Percentiles rank a stretch among this genome's conserved stretches.
These are phyloP conservation scores for Sphaeramia orbicularis DNA, from an alignment of 2,797 vertebrate species.

Conservation along the genomic window DNA sequence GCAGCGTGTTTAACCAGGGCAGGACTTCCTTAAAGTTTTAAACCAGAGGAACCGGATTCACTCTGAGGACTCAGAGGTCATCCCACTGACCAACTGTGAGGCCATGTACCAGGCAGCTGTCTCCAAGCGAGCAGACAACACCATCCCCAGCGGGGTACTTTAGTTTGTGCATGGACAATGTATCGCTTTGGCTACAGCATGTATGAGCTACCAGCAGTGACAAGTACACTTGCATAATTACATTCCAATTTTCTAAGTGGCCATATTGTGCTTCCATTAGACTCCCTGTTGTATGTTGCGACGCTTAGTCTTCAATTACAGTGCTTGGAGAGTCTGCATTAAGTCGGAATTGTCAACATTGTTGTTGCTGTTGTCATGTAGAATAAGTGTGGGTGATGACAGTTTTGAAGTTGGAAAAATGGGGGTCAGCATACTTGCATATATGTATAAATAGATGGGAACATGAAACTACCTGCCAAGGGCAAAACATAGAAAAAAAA, in stretches of 20 bases:
- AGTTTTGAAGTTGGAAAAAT: slow-evolving; percentile 42
- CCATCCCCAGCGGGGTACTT: slow-evolving; percentile 84
- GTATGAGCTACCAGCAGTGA: slow-evolving; percentile 7
- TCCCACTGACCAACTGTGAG: slow-evolving; percentile 89
- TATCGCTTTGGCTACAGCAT: slow-evolving; percentile 18
- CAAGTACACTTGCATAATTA: slow-evolving; percentile 6
- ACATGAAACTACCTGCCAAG: slow-evolving; percentile 41
- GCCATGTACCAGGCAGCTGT: slow-evolving; percentile 92
- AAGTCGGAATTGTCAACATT: slow-evolving; percentile 46
- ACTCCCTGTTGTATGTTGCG: not conserved
- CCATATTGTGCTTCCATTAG: not conserved
- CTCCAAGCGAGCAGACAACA: slow-evolving; percentile 81
- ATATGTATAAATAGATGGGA: slow-evolving; percentile 54
- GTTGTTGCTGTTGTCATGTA: slow-evolving; percentile 49
- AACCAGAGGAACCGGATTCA: slow-evolving; percentile 74
- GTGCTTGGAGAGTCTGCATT: slow-evolving; percentile 4
- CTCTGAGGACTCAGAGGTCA: slow-evolving; percentile 80
- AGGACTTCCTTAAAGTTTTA: slow-evolving; percentile 79
- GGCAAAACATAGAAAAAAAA: slow-evolving; percentile 35
- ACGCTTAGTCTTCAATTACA: not conserved
- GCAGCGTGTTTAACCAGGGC: slow-evolving; percentile 76
- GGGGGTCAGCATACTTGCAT: slow-evolving; percentile 45
- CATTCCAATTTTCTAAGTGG: not conserved
- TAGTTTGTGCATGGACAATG: slow-evolving; percentile 55
- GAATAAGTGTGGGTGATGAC: slow-evolving; percentile 56